phyloP scores from a whole-genome alignment of 1,140 invertebrate genomes.

The Drosophila sp. region DNA sequence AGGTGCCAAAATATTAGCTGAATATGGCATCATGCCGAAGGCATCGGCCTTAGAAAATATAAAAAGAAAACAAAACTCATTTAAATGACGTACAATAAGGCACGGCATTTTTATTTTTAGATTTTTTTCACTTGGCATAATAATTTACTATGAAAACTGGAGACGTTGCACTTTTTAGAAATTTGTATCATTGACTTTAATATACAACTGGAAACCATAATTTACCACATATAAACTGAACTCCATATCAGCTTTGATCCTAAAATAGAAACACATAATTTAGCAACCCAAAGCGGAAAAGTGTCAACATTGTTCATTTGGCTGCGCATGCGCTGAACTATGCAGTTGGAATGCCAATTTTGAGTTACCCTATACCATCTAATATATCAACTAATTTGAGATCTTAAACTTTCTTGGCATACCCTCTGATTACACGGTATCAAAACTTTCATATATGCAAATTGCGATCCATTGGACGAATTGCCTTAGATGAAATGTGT shows the following conservation, averaged over 20 bases:
- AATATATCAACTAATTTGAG: too few relatives aligned
- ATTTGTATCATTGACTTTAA: neutral
- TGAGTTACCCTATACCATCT: neutral
- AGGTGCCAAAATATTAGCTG: neutral
- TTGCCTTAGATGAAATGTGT: conserved; percentile 68
- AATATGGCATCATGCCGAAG: neutral
- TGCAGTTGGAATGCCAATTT: neutral
- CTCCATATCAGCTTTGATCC: neutral
- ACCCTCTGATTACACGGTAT: neutral
- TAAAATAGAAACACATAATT: conserved; percentile 3
- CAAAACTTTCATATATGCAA: neutral
- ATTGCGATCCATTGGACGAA: conserved; percentile 28
- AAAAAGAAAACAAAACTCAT: neutral
- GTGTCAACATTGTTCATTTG: neutral
- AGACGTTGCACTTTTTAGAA: neutral
- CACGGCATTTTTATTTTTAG: neutral
- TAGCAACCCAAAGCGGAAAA: neutral
- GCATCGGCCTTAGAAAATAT: too few relatives aligned
- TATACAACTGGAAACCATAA: neutral
- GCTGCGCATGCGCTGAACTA: too few relatives aligned
- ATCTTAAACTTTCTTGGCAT: neutral
- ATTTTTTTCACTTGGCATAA: too few relatives aligned
- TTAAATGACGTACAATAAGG: neutral
- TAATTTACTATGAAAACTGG: neutral
- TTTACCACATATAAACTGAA: neutral